Evolutionary conservation across 2,888 invertebrate species (phyloP).

Genomic region (Thera britannica): DNA sequence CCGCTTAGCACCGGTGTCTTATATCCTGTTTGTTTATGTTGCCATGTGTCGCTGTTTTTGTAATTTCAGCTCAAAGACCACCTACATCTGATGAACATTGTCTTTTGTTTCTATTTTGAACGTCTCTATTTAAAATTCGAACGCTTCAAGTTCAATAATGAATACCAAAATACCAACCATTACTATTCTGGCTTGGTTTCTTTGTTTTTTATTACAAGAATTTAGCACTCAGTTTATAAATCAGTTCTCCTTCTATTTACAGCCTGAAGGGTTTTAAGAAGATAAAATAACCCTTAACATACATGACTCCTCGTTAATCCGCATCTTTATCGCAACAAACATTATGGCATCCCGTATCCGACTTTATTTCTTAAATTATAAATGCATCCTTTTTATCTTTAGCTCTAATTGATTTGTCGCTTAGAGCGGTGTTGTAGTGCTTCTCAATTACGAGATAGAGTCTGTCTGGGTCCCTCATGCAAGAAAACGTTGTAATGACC

Average conservation of each 20-base stretch:
- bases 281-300: background rate
- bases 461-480: conserved; percentile 47
- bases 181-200: too few relatives aligned
- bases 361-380: conserved; percentile 69
- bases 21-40: conserved; percentile 72
- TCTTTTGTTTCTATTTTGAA: conserved; percentile 7
- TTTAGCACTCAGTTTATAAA: too few relatives aligned
- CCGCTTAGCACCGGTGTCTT: conserved; percentile 68
- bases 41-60: conserved; percentile 62
- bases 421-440: conserved; percentile 71
- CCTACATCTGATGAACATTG: conserved; percentile 20
- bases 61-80: conserved; percentile 40
- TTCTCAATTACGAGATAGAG: conserved; percentile 76
- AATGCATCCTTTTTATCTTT: conserved; percentile 77
- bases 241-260: too few relatives aligned
- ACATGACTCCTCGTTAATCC: conserved; percentile 38
- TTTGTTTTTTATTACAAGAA: too few relatives aligned
- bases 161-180: too few relatives aligned
- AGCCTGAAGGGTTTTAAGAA: background rate
- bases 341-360: conserved; percentile 56
- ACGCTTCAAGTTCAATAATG: background rate
- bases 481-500: background rate
- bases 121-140: background rate
- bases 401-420: conserved; percentile 81
- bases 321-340: conserved; percentile 53